Evolutionary conservation across 2,113 vertebrate genomes (phyloP).

Genomic region (Orthonyx spaldingii): DNA sequence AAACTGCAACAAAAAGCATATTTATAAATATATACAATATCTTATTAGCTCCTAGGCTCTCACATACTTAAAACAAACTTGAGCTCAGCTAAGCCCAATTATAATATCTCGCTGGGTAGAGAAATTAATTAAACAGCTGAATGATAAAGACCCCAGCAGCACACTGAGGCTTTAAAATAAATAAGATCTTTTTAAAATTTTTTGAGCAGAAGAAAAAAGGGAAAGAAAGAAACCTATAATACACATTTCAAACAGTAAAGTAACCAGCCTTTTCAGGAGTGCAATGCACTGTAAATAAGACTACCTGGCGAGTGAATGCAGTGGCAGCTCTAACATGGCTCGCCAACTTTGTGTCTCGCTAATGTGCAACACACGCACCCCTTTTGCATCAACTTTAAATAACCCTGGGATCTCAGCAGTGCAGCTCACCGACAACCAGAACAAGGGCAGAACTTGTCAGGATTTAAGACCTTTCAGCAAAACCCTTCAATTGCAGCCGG

Average conservation of each 20-base stretch:
- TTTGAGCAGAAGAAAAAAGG: not conserved
- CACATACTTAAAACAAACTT: constrained; percentile 57
- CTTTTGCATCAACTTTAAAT: constrained; percentile 74
- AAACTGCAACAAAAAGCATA: constrained; percentile 43
- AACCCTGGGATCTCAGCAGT: constrained; percentile 71
- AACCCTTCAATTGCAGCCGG: constrained; percentile 91
- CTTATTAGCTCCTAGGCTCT: constrained; percentile 56
- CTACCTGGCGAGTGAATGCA: constrained; percentile 15
- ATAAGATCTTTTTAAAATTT: not conserved
- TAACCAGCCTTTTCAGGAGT: constrained; percentile 32
- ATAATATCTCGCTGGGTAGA: constrained; percentile 65
- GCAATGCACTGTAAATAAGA: constrained; percentile 16
- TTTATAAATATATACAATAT: constrained; percentile 58
- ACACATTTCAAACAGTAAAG: not conserved
- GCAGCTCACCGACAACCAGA: constrained; percentile 74
- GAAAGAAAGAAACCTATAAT: not conserved
- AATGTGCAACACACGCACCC: constrained; percentile 58
- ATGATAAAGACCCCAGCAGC: constrained; percentile 62
- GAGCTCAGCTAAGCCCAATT: constrained; percentile 58
- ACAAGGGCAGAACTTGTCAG: constrained; percentile 94
- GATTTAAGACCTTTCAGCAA: constrained; percentile 95
- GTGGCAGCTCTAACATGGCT: constrained; percentile 16
- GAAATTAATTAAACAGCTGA: constrained; percentile 70
- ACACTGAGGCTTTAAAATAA: constrained; percentile 58
- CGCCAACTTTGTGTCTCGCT: constrained; percentile 65